Base-by-base conservation (phyloP, 2,113 vertebrate genomes). In the Triplophysa tibetana region DNA sequence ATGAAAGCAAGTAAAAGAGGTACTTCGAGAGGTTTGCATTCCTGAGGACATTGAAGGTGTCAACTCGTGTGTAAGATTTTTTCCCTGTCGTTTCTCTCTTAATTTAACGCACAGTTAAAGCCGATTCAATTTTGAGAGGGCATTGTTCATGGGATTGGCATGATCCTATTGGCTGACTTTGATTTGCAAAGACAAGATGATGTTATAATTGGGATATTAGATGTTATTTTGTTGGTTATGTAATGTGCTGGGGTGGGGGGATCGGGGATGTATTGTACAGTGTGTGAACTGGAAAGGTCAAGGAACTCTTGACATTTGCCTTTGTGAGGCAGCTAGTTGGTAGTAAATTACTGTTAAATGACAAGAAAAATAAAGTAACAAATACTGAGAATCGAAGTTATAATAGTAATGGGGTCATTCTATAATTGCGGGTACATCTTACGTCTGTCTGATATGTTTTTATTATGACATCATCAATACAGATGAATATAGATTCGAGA, bases 151-250 rank as follows among this genome's bases (percentile, higher is more conserved):
- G 82, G 87, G 87, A 94, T 95, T 89, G 90, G 88, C 89, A 90
- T 92, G 92, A 94, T 96, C 94, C 94, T 94, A 91, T 94, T 95
- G 93, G 93, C 93, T 94, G 94, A 93, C 93, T 92, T 94, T 93
- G 92, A 94, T 96, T 96, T 97, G 95, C 95, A 97, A 95, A 96
- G 93, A 94, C 92, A 92, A 93, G 87, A 93, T 93, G 92, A 95
- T 90, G 95, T 96, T 93, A 94, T 92, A 92, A 93, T 67, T 93
- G 94, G 95, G 95, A 94, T 94, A 93, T 96, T 94, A 94, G 92
- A 67, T 93, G 93, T 93, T 92, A 94, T 92, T 87, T 93, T 94
- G 92, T 93, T 91, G 92, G 86, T 82, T 88, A 84, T 85, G 83
- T 78, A 67, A 88, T 91, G 91, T 91, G 90, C 90, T 88, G 3